Evolutionary conservation across 2,113 vertebrate genomes (phyloP).

Genomic region (Scophthalmus maximus): DNA sequence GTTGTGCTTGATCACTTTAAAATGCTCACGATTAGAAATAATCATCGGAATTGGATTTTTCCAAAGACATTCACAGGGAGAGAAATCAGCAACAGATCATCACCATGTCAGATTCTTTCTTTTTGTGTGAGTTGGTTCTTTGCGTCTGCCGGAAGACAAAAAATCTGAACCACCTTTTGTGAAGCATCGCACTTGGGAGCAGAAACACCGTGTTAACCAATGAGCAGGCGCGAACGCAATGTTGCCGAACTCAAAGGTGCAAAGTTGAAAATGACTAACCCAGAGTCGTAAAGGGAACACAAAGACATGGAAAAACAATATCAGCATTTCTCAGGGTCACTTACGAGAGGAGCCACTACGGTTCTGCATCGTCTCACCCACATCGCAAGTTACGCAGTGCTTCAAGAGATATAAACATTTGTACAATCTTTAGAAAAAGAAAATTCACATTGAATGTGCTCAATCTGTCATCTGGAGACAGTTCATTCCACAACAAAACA

Average conservation of each 20-base stretch:
- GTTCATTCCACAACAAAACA: slow-evolving; percentile 43
- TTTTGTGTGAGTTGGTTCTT: too few species aligned
- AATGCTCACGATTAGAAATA: too few species aligned
- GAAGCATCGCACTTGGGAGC: not conserved
- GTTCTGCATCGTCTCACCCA: not conserved
- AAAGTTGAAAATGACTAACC: slow-evolving; percentile 3
- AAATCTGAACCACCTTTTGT: not conserved
- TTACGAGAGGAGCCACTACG: not conserved
- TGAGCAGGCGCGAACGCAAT: not conserved
- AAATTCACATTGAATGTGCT: slow-evolving; percentile 78
- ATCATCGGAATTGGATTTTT: too few species aligned
- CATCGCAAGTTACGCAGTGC: slow-evolving; percentile 48
- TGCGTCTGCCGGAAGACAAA: too few species aligned
- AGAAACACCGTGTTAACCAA: not conserved
- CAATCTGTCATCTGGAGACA: slow-evolving; percentile 46
- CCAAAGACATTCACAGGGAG: too few species aligned
- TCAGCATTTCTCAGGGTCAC: slow-evolving; percentile 18
- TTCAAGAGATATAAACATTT: slow-evolving; percentile 74
- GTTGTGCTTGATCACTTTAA: too few species aligned
- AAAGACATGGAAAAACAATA: not conserved
- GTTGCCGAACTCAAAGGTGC: not conserved
- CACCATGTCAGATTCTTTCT: too few species aligned
- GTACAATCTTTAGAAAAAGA: slow-evolving; percentile 74
- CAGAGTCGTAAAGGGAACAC: slow-evolving; percentile 7
- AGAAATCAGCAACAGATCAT: too few species aligned